Conservation (phyloP, 2,113 vertebrate genomes). For the Gracilinanus agilis region DNA sequence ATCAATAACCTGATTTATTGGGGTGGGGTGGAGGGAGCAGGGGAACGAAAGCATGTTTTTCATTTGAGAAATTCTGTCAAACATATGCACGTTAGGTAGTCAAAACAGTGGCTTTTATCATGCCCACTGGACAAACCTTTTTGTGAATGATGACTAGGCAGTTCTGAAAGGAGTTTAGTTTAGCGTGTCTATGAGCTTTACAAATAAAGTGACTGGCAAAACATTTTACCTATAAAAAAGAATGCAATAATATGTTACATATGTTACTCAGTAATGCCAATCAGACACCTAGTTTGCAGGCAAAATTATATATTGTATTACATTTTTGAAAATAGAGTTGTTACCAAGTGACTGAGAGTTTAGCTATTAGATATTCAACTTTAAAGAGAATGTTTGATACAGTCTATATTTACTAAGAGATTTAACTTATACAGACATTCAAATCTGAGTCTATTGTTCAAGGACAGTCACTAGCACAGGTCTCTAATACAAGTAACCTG, state of each 20-base stretch:
- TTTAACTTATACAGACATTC: constrained; percentile 82
- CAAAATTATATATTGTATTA: constrained; percentile 75
- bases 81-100: constrained; percentile 72
- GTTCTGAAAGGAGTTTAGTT: constrained; percentile 76
- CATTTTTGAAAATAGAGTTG: constrained; percentile 78
- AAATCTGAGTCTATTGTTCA: constrained; percentile 78
- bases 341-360: constrained; percentile 76
- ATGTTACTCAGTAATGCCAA: constrained; percentile 76
- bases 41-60: constrained; percentile 75
- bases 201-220: constrained; percentile 76
- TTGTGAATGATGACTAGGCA: constrained; percentile 72
- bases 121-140: constrained; percentile 68
- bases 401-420: constrained; percentile 77
- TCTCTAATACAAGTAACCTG: constrained; percentile 61
- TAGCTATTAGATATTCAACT: constrained; percentile 67
- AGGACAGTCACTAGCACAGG: constrained; percentile 67
- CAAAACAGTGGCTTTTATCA: constrained; percentile 72
- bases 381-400: constrained; percentile 72
- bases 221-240: constrained; percentile 72
- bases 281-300: constrained; percentile 82
- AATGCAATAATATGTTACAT: constrained; percentile 78
- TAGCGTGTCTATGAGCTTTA: constrained; percentile 72
- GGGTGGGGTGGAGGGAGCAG: constrained; percentile 73
- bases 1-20: constrained; percentile 71
- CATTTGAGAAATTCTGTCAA: constrained; percentile 70